Evolutionary conservation across 2,797 vertebrate species (phyloP), one percentile per base, ranked within the genome.

Genomic region (Botia almorhae): DNA sequence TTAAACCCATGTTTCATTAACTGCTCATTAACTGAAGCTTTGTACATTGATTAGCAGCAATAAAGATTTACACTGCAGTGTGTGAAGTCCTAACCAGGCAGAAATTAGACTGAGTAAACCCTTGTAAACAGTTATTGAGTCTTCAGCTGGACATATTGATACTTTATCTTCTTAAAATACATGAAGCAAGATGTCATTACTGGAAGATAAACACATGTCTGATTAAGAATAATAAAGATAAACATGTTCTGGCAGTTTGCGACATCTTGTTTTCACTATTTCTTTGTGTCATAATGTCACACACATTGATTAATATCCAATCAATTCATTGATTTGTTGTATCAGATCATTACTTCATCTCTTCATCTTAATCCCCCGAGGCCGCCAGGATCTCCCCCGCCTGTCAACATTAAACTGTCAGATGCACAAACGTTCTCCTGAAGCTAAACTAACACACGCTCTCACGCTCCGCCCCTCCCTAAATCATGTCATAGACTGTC

Each of bases 401-500:
- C 8, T 61, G 61, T 80, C 70, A 75, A 77, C 69, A 21, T 29
- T 14, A 33, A 64, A 71, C 43, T 71, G 56, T 75, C 8, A 48
- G 36, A 43, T 60, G 46, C 50, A 70, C 26, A 36, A 65, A 79
- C 70, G 74, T 63, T 58, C 36, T 33, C 67, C 64, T 60, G 36
- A 78, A 73, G 69, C 56, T 46, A 61, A 72, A 77, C 76, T 74
- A 78, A 80, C 63, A 70, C 8, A 11, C 12, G 11, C 80, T 63
- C 69, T 60, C 73, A 63, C 69, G 76, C 71, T 65, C 64, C 46
- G 36, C 64, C 74, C 50, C 53, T 80, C 63, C 26, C 53, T 80
- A 80, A 82, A 70, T 77, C 56, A 0, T 79, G 79, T 65, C 74
- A 82, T 74, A 80, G 73, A 73, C 63, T 76, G 80, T 79, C 69